Base-by-base conservation (phyloP, 2,113 vertebrate species). In the Cercocebus atys region DNA sequence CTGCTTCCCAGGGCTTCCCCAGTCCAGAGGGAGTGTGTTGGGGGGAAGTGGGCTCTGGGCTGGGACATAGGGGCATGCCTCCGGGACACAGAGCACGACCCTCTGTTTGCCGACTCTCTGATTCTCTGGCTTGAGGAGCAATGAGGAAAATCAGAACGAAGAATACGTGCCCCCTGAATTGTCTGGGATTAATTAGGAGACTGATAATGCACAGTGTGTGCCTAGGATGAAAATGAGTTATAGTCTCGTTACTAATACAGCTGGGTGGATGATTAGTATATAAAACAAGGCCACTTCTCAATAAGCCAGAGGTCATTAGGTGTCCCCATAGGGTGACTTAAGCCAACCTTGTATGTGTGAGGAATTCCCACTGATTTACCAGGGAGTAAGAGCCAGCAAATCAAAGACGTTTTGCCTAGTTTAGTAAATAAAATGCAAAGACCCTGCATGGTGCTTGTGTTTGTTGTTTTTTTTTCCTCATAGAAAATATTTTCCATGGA, bases 211-310 rank as follows among this genome's bases (percentile, higher is more conserved):
- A 52, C 97, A 82, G 96, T 70, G 78, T 96, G 95, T 97, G 97
- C 91, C 97, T 96, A 90, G 97, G 97, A 97, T 98, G 96, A 96
- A 98, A 98, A 98, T 98, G 97, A 98, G 97, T 98, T 96, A 97
- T 79, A 47, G 88, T 79, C 92, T 97, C 9, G 22, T 98, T 98
- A 97, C 96, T 97, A 96, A 96, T 93, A 97, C 80, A 97, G 94
- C 94, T 57, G 90, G 76, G 68, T 91, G 85, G 81, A 68, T 96
- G 94, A 96, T 97, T 97, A 85, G 80, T 95, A 88, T 93, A 96
- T 78, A 96, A 97, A 97, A 97, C 95, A 98, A 97, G 98, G 84
- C 94, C 92, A 96, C 92, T 94, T 95, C 96, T 94, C 97, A 96
- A 85, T 93, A 97, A 97, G 88, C 96, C 94, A 95, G 88, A 92